Base-by-base conservation (phyloP, 2,888 invertebrate genomes). In the Zaprionus obscuricornis region DNA sequence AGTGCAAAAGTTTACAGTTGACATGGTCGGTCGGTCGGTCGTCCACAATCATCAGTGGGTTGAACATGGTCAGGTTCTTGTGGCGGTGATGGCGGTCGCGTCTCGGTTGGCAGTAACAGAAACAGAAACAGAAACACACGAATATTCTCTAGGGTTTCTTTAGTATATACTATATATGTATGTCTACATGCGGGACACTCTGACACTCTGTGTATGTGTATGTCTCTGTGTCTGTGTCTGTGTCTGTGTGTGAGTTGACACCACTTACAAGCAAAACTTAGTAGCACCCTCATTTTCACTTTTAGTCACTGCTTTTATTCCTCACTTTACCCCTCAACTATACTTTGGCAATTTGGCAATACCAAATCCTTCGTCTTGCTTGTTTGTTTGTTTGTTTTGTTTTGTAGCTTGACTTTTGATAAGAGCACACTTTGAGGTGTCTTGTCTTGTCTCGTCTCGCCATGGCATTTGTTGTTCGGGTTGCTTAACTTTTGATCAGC, bases 401-500 rank as follows among this genome's bases (percentile, higher is more conserved):
- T n/a, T n/a, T n/a, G n/a, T n/a, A n/a, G n/a, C n/a, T n/a, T n/a
- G n/a, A n/a, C n/a, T n/a, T n/a, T n/a, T n/a, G n/a, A n/a, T n/a
- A n/a, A n/a, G n/a, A n/a, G n/a, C n/a, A n/a, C n/a, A n/a, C n/a
- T n/a, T n/a, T 29, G 29, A 8, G 10, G 29, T 29, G 33, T 36
- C 46, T 47, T 39, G n/a, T 17, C 37, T 17, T 22, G 4, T 22
- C 18, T 37, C 10, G 74, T 62, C 40, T 54, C 29, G 58, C 5
- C 36, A 27, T 52, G 54, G 66, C 43, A 43, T 62, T 74, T 64
- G 64, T 54, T 73, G n/a, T n/a, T n/a, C n/a, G 66, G 58, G 49
- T 66, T 74, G 68, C 75, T 67, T 65, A 79, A 79, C 83, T 79
- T 79, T 83, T 71, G 83, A 85, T 85, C 75, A 68, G 83, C 59